Base-by-base conservation (phyloP, 2,797 vertebrate species). In the Sphenodon punctatus region DNA sequence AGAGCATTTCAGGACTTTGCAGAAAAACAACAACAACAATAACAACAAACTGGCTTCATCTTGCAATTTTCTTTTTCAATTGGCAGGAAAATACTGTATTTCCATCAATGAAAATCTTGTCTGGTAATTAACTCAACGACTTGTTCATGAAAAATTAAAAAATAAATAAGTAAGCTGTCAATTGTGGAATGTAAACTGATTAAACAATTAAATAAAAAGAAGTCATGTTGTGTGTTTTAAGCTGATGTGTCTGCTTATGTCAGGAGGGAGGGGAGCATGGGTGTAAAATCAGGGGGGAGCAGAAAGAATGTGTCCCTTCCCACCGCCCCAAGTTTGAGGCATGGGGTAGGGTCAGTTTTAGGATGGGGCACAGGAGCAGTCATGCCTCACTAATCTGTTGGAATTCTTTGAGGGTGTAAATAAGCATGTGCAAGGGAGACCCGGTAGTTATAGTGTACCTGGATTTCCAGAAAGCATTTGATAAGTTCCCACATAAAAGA, bases 181-280 rank as follows among this genome's bases (percentile, higher is more conserved):
- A 92, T 95, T 96, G 96, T 96, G 95, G 95, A 96, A 96, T 96
- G 95, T 96, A 96, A 96, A 95, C 95, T 94, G 95, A 96, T 96
- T 95, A 96, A 96, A 96, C 90, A 93, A 96, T 95, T 95, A 96
- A 96, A 96, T 94, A 94, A 92, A 93, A 84, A 88, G 90, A 94
- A 95, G 94, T 80, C 89, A 94, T 95, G 94, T 96, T 96, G 95
- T 96, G 95, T 96, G 96, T 96, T 96, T 95, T 96, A 94, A 93
- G 84, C 0, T 13, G 32, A 39, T 60, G 56, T 65, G 87, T 93
- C 82, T 95, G 67, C 71, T 93, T 94, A 56, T 82, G 75, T 88
- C 11, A 13, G 32, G 63, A 77, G 25, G 0, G 0, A 32, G 65
- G 39, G 8, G 22, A 4, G 4, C 58, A 19, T 22, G 25, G 55